phyloP scores from a whole-genome alignment of 2,113 vertebrate genomes.

The Ailurus styani region DNA sequence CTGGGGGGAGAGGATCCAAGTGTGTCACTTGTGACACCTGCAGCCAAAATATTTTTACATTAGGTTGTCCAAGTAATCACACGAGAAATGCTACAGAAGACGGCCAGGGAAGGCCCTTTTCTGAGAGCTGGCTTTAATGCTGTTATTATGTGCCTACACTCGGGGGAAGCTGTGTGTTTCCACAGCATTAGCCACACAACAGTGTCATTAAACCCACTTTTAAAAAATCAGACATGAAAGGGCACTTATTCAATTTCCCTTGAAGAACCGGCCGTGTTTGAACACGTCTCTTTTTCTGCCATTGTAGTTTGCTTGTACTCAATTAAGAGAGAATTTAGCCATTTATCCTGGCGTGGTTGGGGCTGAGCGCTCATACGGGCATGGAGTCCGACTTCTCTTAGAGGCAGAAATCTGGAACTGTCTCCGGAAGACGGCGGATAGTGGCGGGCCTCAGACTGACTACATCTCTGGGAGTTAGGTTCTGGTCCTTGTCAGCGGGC shows the following conservation, averaged over 20 bases:
- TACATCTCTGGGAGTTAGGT: not conserved
- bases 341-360: not conserved
- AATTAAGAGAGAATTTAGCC: slow-evolving; percentile 57
- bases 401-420: rapidly evolving
- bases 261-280: not conserved
- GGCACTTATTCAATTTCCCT: slow-evolving; percentile 35
- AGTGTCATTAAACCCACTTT: slow-evolving; percentile 21
- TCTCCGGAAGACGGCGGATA: no score
- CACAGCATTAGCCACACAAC: not conserved
- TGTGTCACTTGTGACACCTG: slow-evolving; percentile 59
- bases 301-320: slow-evolving; percentile 46
- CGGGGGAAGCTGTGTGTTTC: not conserved
- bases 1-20: not conserved
- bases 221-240: not conserved
- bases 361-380: not conserved
- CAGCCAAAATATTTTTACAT: slow-evolving; percentile 33
- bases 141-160: rapidly evolving
- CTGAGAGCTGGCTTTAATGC: not conserved
- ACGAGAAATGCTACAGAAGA: not conserved
- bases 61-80: not conserved
- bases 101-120: not conserved
- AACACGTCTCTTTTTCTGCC: not conserved
- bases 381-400: rapidly evolving
- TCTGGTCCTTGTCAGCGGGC: not conserved
- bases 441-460: not conserved